Evolutionary conservation across 2,797 vertebrate species (phyloP), one percentile per base, ranked within the genome.

Genomic region (Percopsis omiscomaycus): DNA sequence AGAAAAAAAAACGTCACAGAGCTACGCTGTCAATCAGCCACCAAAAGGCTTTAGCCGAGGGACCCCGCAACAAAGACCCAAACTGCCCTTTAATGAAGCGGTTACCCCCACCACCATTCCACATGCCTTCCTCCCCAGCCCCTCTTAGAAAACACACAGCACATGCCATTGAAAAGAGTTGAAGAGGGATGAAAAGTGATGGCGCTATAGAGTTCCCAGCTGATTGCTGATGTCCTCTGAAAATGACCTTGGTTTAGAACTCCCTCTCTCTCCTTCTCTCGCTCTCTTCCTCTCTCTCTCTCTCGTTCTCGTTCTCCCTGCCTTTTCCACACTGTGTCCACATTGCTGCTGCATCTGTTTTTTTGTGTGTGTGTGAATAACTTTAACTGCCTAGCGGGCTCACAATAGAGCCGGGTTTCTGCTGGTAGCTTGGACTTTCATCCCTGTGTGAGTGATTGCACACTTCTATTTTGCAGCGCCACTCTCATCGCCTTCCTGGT

Each of bases 401-500:
- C 28, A 22, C 45, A 51, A 28, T 44, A 8, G 6, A 53, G 58
- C 10, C 2, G 13, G 14, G 46, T 60, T 28, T 9, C 55, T 11
- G 37, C 11, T 49, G 57, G 45, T 65, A 27, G 52, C 54, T 46
- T 37, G 55, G 10, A 53, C 14, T 56, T 10, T 57, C 32, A 27
- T 50, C 37, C 47, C 46, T 30, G 29, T 62, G 54, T 59, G 61
- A 30, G 51, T 61, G 22, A 42, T 16, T 48, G 3, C 53, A 1
- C 66, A 22, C 66, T 79, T 56, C 48, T 71, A 45, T 62, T 73
- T 78, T 68, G 13, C 84, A 93, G 90, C 61, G 90, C 91, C 58
- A 96, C 95, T 64, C 91, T 99, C 73, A 82, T 99, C 89, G 90
- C 95, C 53, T 99, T 99, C 85, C 92, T 99, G 79, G 94, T 98